These are phyloP conservation scores for Galerucella nymphaeae DNA, from an alignment of 2,888 invertebrate species.

Conservation along the genomic window DNA sequence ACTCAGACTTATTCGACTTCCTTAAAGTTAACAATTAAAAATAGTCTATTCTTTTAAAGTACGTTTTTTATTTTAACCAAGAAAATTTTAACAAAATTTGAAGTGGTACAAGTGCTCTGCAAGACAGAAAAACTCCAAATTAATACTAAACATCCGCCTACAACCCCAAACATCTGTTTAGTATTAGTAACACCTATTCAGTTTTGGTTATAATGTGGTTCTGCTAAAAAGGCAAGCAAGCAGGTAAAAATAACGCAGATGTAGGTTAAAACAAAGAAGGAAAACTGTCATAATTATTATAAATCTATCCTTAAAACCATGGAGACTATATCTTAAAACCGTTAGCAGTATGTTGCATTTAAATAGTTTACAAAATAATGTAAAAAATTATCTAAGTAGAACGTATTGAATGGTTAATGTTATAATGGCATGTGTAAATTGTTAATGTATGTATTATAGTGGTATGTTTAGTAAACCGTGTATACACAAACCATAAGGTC, in stretches of 20 bases:
- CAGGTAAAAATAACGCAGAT: constrained; percentile 14
- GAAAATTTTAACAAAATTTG: not conserved
- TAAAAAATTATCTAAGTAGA: not conserved
- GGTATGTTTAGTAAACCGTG: not conserved
- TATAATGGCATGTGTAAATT: not conserved
- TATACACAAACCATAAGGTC: not conserved
- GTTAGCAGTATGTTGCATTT: no score
- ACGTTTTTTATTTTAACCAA: not conserved
- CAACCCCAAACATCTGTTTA: not conserved
- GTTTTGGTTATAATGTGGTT: not conserved
- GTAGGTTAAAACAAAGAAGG: constrained; percentile 1
- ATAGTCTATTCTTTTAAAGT: no score
- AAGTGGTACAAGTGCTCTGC: not conserved
- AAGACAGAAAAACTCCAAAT: not conserved
- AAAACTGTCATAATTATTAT: not conserved
- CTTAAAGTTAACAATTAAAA: not conserved
- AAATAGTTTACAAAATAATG: not conserved
- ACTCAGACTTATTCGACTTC: not conserved
- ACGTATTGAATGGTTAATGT: not conserved
- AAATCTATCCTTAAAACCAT: no score
- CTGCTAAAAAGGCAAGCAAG: not conserved
- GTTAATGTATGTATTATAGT: not conserved
- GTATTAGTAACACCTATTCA: not conserved
- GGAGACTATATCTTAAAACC: no score
- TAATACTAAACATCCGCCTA: not conserved